phyloP scores from a whole-genome alignment of 2,797 vertebrate species.

The Scolopax rusticola region DNA sequence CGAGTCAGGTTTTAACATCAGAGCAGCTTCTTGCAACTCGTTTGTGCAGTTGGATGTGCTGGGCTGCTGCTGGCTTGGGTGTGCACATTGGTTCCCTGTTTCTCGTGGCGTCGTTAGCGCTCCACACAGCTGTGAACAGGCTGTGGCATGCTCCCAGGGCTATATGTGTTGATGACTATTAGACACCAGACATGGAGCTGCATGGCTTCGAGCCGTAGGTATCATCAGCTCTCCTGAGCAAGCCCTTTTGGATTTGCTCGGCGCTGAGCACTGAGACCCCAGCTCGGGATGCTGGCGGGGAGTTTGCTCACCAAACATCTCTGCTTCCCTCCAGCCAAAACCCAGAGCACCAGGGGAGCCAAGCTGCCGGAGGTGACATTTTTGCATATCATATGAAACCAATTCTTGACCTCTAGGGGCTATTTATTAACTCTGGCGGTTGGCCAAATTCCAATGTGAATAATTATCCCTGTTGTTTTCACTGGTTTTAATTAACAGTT shows the following conservation, averaged over 20 bases:
- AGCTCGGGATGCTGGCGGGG: fast-evolving
- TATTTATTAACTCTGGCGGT: constrained; percentile 47
- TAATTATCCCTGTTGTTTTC: not conserved
- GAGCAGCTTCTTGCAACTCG: not conserved
- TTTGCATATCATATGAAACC: constrained; percentile 1
- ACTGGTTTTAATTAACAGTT: constrained; percentile 39
- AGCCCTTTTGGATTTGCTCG: not conserved
- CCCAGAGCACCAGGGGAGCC: fast-evolving
- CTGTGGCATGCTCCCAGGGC: not conserved
- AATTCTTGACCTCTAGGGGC: constrained; percentile 29
- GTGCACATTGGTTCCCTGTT: not conserved
- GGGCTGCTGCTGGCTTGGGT: not conserved
- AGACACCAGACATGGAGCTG: not conserved
- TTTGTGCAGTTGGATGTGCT: not conserved
- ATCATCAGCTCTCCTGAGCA: not conserved
- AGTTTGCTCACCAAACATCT: not conserved
- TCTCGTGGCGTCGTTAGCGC: not conserved
- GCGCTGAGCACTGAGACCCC: not conserved
- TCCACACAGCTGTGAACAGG: not conserved
- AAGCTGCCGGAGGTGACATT: constrained; percentile 16
- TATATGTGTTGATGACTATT: not conserved
- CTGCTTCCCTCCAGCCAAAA: not conserved
- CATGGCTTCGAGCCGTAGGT: not conserved
- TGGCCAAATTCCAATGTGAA: constrained; percentile 28
- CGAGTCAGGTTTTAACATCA: not conserved